Base-by-base conservation (phyloP, 2,113 vertebrate species). In the Trematomus loennbergii region DNA sequence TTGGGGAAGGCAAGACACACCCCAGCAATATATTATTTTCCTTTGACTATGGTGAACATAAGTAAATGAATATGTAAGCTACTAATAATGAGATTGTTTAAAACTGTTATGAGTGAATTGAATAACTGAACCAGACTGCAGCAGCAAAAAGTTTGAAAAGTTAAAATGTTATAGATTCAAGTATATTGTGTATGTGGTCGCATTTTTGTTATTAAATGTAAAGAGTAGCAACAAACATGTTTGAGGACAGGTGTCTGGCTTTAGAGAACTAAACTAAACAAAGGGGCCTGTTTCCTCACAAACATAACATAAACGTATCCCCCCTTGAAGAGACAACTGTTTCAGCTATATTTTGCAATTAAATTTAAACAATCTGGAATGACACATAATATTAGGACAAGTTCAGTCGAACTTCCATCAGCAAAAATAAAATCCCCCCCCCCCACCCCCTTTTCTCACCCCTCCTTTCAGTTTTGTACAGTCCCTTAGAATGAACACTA, bases 401-500 rank as follows among this genome's bases (percentile, higher is more conserved):
- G 36, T 58, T 9, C 13, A 43, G 20, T 12, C 20, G 2, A 46
- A 9, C 12, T 4, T 45, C 36, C 36, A 18, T 57, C 12, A 60
- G 70, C 18, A 52, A 61, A 36, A 36, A 36, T 5, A 36, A 36
- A 36, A 36, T 25, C 2, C 36, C 0, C 5, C 36, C n/a, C 36
- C 36, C 7, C 7, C 36, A 0, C 36, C 7, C 7, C 36, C 1
- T 7, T 36, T 36, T 29, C 20, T 12, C 3, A 16, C 9, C 15
- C 10, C 18, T 18, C 20, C 54, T 33, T 46, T 61, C 13, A 25
- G 9, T 50, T 48, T 9, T 12, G n/a, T 43, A 52, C 1, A 22
- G 29, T 22, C 2, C 33, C 49, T 59, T 15, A 45, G n/a, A 66
- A 70, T 49, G 66, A 80, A 72, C 60, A 62, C 15, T 29, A 69